These are phyloP conservation scores for Cyrtonyx montezumae DNA, from an alignment of 2,113 vertebrate species.

Conservation along the genomic window DNA sequence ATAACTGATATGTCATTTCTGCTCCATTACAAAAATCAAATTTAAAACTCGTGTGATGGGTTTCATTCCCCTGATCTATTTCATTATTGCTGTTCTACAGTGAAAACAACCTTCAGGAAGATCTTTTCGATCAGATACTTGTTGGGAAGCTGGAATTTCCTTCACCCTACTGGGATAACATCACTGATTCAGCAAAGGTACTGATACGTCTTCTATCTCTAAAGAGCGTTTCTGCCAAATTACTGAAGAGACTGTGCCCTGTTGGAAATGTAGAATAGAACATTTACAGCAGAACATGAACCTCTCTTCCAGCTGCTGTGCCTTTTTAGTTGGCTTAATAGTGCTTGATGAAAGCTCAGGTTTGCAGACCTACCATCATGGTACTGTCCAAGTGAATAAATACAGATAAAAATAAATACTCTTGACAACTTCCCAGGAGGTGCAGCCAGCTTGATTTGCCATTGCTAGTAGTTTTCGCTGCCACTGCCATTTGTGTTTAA, in stretches of 20 bases:
- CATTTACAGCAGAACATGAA: not conserved
- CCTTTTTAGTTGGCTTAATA: not conserved
- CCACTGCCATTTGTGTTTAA: not conserved
- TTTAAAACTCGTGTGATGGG: not conserved
- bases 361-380: not conserved
- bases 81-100: slow-evolving; percentile 69
- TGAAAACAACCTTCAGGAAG: slow-evolving; percentile 95
- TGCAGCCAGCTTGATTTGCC: not conserved
- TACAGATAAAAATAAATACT: too few relatives aligned
- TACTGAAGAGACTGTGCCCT: not conserved
- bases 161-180: slow-evolving; percentile 97
- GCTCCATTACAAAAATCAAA: not conserved
- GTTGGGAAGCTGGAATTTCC: slow-evolving; percentile 92
- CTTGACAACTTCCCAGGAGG: not conserved
- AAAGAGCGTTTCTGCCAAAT: not conserved
- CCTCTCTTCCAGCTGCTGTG: not conserved
- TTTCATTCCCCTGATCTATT: not conserved
- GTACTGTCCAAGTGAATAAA: not conserved
- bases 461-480: not conserved
- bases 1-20: not conserved
- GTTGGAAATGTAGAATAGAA: not conserved
- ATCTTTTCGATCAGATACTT: slow-evolving; percentile 97
- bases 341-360: not conserved
- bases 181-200: slow-evolving; percentile 94
- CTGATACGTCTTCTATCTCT: not conserved